Base-by-base conservation (phyloP, 1,140 invertebrate genomes). In the Andricus grossulariae region DNA sequence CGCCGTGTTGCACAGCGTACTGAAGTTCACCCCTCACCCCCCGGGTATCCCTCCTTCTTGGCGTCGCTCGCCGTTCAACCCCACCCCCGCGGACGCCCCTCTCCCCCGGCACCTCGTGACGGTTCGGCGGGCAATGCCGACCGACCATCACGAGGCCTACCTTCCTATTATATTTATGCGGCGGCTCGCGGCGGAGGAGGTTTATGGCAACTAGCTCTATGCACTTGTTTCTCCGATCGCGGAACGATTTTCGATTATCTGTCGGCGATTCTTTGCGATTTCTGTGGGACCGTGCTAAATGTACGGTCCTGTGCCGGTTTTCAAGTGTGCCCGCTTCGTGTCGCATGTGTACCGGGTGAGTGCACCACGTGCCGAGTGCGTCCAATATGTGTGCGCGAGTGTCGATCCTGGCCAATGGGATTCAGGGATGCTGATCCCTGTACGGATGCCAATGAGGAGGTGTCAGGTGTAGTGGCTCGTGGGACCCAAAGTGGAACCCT, bases 141-240 rank as follows among this genome's bases (percentile, higher is more conserved):
- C 84, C 86, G 87, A 90, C 87, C 89, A 90, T 91, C 90, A 90
- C 89, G 88, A 90, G 88, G 89, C 85, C 85, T 88, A 82, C 83
- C 84, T 85, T 87, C 82, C 87, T 90, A 88, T 91, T 90, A 91
- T 91, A 91, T 91, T 91, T 91, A 91, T 89, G 88, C 88, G 87
- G 85, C 86, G 86, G 87, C 89, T 89, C 89, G 88, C 88, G 88
- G 76, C 83, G 87, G 84, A 83, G 84, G 88, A 88, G 90, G 89
- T 90, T 88, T 88, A 88, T 87, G 83, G 82, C 80, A 75, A 74
- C 78, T 75, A 75, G 77, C 77, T 77, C 72, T 82, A 78, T 80
- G 78, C 74, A 75, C 66, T 57, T 73, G 72, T 72, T 73, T 71
- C 81, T 80, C 77, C 80, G 25, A 66, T 66, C 25, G 25, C 55